These are phyloP conservation scores for Morpho deidamia DNA, from an alignment of 2,888 invertebrate species.

Conservation along the genomic window DNA sequence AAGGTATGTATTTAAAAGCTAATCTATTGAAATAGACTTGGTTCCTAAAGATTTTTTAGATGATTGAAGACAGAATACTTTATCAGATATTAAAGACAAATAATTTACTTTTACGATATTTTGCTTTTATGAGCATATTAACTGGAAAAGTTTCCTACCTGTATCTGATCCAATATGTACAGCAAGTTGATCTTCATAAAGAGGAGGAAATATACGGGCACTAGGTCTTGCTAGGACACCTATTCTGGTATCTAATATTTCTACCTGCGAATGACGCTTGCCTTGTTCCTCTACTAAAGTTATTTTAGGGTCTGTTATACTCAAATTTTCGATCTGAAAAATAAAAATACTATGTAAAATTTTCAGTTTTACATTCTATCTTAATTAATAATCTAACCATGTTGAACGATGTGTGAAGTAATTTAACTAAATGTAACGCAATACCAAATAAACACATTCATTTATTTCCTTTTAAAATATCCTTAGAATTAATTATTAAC, in stretches of 20 bases:
- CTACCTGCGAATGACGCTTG: slow-evolving; percentile 84
- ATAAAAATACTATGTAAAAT: neutral
- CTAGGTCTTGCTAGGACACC: slow-evolving; percentile 88
- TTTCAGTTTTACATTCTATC: neutral
- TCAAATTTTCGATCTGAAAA: slow-evolving; percentile 80
- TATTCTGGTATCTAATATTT: slow-evolving; percentile 83
- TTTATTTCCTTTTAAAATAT: too few species aligned
- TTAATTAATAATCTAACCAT: too few species aligned
- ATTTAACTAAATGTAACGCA: too few species aligned
- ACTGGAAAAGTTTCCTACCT: slow-evolving; percentile 35
- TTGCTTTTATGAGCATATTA: neutral
- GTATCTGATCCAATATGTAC: slow-evolving; percentile 81
- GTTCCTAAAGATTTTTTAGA: too few species aligned
- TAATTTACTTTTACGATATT: too few species aligned
- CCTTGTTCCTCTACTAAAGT: slow-evolving; percentile 85
- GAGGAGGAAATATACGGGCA: slow-evolving; percentile 88
- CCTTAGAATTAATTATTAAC: too few species aligned
- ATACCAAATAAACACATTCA: neutral
- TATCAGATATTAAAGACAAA: too few species aligned
- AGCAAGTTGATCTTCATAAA: slow-evolving; percentile 89
- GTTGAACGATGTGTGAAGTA: too few species aligned
- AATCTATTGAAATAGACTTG: too few species aligned
- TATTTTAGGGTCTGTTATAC: slow-evolving; percentile 80
- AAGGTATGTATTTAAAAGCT: too few species aligned
- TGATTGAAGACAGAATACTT: too few species aligned